Percentiles rank a stretch among this genome's conserved stretches.
These are phyloP conservation scores for Cynocephalus volans DNA, from an alignment of 2,113 vertebrate species.

Conservation along the genomic window DNA sequence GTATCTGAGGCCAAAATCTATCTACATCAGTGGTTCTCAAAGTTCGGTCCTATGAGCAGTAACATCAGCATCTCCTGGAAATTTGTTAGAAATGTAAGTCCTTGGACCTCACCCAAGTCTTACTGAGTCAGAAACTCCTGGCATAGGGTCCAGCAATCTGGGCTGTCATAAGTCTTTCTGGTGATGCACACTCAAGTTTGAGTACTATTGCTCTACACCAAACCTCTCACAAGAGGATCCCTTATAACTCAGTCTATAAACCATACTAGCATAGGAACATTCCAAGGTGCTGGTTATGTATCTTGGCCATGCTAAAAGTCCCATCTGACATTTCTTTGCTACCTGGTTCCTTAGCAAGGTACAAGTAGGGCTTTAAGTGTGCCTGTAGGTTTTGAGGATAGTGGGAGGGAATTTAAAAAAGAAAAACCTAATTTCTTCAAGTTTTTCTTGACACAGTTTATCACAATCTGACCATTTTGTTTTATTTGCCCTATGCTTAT, in stretches of 20 bases:
- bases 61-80: neutral
- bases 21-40: neutral
- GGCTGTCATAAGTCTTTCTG: neutral
- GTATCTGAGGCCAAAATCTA: neutral
- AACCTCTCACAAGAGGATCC: neutral
- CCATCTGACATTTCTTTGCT: neutral
- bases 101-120: neutral
- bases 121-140: slow-evolving; percentile 8
- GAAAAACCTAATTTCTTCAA: slow-evolving; percentile 1
- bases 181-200: neutral
- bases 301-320: neutral
- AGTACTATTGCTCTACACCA: neutral
- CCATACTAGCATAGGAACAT: neutral
- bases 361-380: neutral
- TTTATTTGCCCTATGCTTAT: neutral
- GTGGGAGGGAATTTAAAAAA: neutral
- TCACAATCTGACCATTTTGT: neutral
- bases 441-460: slow-evolving; percentile 5
- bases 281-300: neutral
- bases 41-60: neutral
- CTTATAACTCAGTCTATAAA: neutral
- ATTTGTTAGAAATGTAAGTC: slow-evolving; percentile 43
- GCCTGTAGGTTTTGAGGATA: neutral
- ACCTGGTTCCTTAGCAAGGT: neutral
- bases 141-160: neutral